A percentile compares a stretch with the other conserved stretches of the same genome.
Conservation (phyloP, 2,888 invertebrate genomes). For the Lepidochitona cinerea region DNA sequence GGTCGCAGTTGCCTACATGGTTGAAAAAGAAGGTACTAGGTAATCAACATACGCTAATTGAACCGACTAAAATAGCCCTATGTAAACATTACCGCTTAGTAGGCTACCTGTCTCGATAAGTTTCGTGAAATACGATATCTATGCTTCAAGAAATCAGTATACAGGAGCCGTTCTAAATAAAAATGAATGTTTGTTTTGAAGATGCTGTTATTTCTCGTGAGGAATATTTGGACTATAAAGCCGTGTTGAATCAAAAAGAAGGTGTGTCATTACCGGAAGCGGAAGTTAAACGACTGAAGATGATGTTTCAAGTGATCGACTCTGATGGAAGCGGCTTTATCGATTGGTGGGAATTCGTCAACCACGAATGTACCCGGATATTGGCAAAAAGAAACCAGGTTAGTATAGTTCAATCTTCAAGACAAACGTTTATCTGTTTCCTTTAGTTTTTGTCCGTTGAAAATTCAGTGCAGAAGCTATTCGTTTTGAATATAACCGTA, state of each 20-base stretch:
- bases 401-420: not conserved
- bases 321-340: slow-evolving; percentile 40
- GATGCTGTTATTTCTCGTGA: slow-evolving; percentile 30
- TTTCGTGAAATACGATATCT: too few relatives aligned
- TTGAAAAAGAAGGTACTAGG: too few relatives aligned
- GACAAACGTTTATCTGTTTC: not conserved
- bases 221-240: slow-evolving; percentile 26
- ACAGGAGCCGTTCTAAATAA: too few relatives aligned
- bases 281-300: slow-evolving; percentile 26
- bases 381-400: slow-evolving; percentile 40
- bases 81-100: too few relatives aligned
- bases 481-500: not conserved
- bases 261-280: slow-evolving; percentile 13
- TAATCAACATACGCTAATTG: too few relatives aligned
- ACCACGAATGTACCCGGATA: slow-evolving; percentile 40
- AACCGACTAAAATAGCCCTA: too few relatives aligned
- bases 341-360: slow-evolving; percentile 56
- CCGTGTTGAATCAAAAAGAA: not conserved
- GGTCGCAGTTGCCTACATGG: too few relatives aligned
- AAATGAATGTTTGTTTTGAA: slow-evolving; percentile 15
- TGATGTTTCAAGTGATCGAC: slow-evolving; percentile 42
- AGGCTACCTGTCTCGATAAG: too few relatives aligned
- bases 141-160: too few relatives aligned
- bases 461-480: too few relatives aligned
- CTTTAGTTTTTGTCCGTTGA: too few relatives aligned